These are phyloP conservation scores for Oncorhynchus keta DNA, from an alignment of 2,113 vertebrate genomes.

Conservation along the genomic window DNA sequence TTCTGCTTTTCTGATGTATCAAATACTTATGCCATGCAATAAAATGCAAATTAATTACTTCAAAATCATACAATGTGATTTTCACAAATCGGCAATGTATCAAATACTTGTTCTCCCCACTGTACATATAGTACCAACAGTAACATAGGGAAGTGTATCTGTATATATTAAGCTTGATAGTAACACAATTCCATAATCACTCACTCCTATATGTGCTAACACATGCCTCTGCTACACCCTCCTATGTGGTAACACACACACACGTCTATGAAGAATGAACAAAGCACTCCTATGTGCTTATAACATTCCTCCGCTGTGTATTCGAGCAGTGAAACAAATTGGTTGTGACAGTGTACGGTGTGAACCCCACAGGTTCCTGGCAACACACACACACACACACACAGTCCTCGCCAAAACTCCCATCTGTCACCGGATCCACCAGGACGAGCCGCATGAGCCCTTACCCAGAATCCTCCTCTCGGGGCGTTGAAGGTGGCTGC, in stretches of 20 bases:
- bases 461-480: constrained; percentile 1
- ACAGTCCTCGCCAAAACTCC: constrained; percentile 37
- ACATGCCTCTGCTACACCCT: no score
- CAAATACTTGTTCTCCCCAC: no score
- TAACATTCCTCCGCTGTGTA: constrained; percentile 51
- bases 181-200: no score
- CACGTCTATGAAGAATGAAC: background rate
- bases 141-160: no score
- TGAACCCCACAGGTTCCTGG: constrained; percentile 61
- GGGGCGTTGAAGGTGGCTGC: background rate
- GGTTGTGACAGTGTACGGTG: constrained; percentile 48
- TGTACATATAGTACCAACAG: no score
- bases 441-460: constrained; percentile 3
- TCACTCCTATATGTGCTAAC: no score
- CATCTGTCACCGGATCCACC: constrained; percentile 64
- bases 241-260: background rate
- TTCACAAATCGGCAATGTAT: no score
- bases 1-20: no score
- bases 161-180: no score
- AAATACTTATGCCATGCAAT: no score
- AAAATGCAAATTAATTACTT: no score
- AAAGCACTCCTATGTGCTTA: constrained; percentile 21
- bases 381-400: constrained; percentile 3
- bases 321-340: constrained; percentile 46
- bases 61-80: no score